A percentile compares a stretch with the other conserved stretches of the same genome.
Conservation (phyloP, 2,888 invertebrate genomes). For the Branchipolynoe longqiensis region DNA sequence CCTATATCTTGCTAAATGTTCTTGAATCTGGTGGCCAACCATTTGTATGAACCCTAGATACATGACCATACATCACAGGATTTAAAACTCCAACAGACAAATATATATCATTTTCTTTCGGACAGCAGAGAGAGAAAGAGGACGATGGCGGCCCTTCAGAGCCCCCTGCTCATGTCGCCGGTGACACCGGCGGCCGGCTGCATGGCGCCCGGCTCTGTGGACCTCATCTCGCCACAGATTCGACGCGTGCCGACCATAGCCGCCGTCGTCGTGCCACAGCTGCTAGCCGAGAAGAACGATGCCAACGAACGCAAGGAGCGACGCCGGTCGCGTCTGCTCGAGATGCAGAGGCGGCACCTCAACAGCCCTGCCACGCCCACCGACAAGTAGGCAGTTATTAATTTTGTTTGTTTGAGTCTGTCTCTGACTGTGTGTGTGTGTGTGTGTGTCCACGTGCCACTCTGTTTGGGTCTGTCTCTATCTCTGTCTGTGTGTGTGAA, state of each 20-base stretch:
- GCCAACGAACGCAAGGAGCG: slow-evolving; percentile 77
- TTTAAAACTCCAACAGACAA: too few relatives aligned
- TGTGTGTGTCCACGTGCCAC: too few relatives aligned
- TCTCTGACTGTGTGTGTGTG: too few relatives aligned
- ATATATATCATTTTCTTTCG: too few relatives aligned
- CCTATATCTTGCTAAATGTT: too few relatives aligned
- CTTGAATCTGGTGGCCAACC: too few relatives aligned
- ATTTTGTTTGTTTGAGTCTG: too few relatives aligned
- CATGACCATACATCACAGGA: too few relatives aligned
- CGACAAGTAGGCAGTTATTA: slow-evolving; percentile 68
- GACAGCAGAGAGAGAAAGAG: too few relatives aligned
- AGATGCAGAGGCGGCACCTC: slow-evolving; percentile 73
- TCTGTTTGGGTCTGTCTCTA: too few relatives aligned
- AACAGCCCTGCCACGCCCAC: slow-evolving; percentile 75
- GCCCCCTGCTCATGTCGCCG: slow-evolving; percentile 21
- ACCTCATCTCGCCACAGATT: not conserved
- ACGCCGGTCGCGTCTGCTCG: slow-evolving; percentile 76
- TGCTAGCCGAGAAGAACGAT: slow-evolving; percentile 74
- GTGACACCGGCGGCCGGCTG: slow-evolving; percentile 1
- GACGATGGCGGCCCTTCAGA: slow-evolving; percentile 2
- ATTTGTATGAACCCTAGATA: too few relatives aligned
- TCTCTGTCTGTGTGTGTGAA: too few relatives aligned
- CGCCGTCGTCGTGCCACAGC: not conserved
- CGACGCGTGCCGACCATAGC: not conserved
- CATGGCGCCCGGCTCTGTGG: not conserved